phyloP scores from a whole-genome alignment of 2,888 invertebrate genomes.

The Thereva nobilitata region DNA sequence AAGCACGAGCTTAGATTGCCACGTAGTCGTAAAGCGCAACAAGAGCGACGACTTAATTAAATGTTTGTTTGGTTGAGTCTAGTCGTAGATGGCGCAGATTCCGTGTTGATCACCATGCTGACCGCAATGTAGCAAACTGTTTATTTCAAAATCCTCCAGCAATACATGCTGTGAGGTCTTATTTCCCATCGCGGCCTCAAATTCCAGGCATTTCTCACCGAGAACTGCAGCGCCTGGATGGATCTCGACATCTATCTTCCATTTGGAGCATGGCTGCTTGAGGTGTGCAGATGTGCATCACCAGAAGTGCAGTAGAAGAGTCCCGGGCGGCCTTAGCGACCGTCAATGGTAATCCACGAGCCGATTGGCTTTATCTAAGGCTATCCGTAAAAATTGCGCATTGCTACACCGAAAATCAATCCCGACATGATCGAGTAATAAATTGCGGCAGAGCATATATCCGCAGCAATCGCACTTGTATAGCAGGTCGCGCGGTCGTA shows the following conservation, averaged over 20 bases:
- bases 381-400: slow-evolving; percentile 42
- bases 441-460: slow-evolving; percentile 38
- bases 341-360: slow-evolving; percentile 16
- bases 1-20: no score
- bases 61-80: slow-evolving; percentile 42
- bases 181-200: slow-evolving; percentile 6
- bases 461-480: slow-evolving; percentile 40
- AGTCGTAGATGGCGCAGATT: slow-evolving; percentile 29
- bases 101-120: slow-evolving; percentile 34
- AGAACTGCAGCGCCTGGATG: background rate
- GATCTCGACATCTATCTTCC: slow-evolving; percentile 26
- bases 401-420: slow-evolving; percentile 42
- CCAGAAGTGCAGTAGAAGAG: slow-evolving; percentile 16
- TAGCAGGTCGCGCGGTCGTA: slow-evolving; percentile 28
- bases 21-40: slow-evolving; percentile 22
- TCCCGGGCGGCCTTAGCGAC: background rate
- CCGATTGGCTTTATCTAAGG: slow-evolving; percentile 38
- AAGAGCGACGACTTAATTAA: slow-evolving; percentile 41
- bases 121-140: slow-evolving; percentile 37
- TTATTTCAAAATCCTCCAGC: slow-evolving; percentile 15
- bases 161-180: slow-evolving; percentile 37
- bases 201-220: slow-evolving; percentile 25
- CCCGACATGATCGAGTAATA: slow-evolving; percentile 41
- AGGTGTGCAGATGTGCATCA: slow-evolving; percentile 18
- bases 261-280: slow-evolving; percentile 16